Evolutionary conservation across 2,797 vertebrate genomes (phyloP), one percentile per base, ranked within the genome.

Genomic region (Xiphorhynchus erythropygius): DNA sequence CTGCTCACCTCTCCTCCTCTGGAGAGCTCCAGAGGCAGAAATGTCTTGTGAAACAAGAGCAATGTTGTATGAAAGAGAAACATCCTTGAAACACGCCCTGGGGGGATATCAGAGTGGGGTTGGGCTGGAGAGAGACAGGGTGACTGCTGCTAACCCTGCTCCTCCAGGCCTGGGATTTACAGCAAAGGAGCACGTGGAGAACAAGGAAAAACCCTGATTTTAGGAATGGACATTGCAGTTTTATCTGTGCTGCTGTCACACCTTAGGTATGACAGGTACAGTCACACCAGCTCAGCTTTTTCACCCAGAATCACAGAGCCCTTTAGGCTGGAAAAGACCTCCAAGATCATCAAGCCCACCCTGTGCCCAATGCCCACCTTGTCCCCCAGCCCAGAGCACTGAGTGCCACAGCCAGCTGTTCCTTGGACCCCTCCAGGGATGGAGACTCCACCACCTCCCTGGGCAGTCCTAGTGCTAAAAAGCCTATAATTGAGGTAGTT

Each of bases 201-300:
- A 27, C 7, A 57, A 60, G 7, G 11, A 7, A 32, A 76, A 41
- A 6, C 2, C 22, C 59, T 39, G 1, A 4, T 10, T 44, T 42
- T 14, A 57, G 32, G 24, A 3, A 8, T 2, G 5, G 0, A 3
- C 30, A n/a, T 1, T 50, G 22, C 16, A 15, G 7, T 13, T 56
- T 35, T 30, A 18, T 5, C 35, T 42, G 13, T 13, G 32, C 14
- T 52, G 13, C 7, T 17, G 8, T n/a, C 5, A 0, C 6, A 6
- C 1, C 2, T 63, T 9, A 44, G 37, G 27, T 3, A 18, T 1
- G 4, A 4, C 13, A 9, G 0, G 0, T 4, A 5, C 6, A 18
- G 11, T 41, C 49, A 22, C 22, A 81, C 10, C 86, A 59, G 18
- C 82, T 73, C 87, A 47, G 52, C 47, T 81, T 68, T n/a, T 16